Base-by-base conservation (phyloP, 2,113 vertebrate genomes). In the Odocoileus virginianus region DNA sequence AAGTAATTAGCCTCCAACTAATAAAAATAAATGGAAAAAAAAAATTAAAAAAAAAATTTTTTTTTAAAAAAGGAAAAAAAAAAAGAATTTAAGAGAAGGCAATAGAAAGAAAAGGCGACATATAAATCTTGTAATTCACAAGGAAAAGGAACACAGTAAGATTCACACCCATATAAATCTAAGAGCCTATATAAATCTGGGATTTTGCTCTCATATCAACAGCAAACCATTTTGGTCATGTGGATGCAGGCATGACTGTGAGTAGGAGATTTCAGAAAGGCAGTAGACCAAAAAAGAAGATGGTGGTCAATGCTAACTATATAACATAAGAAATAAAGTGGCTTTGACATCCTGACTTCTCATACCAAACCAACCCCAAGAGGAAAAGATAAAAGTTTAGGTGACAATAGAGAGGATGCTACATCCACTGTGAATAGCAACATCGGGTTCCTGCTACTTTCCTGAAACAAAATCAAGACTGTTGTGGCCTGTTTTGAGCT, bases 21-120 rank as follows among this genome's bases (percentile, higher is more conserved):
- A 40, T 40, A 40, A 40, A 40, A 40, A 40, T n/a, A n/a, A n/a
- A n/a, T n/a, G n/a, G n/a, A n/a, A n/a, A n/a, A n/a, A n/a, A n/a
- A n/a, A n/a, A n/a, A n/a, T n/a, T n/a, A n/a, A n/a, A n/a, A n/a
- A n/a, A n/a, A n/a, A n/a, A n/a, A n/a, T n/a, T n/a, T n/a, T n/a
- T n/a, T n/a, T n/a, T n/a, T n/a, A 40, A 40, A 40, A 40, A 4
- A 4, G 3, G 4, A 3, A 40, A 40, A 40, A 40, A 40, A 40
- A 40, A 40, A 40, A 95, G 43, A 87, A 36, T 93, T 57, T 93
- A 94, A 76, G 67, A 91, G 54, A 92, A 94, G 57, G 50, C 30
- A 96, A 94, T 11, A 97, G 54, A 93, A 95, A 93, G 40, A 86
- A 89, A 82, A 95, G 83, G 19, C 23, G 21, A 84, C 54, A 45